Evolutionary conservation across 2,888 invertebrate species (phyloP), one percentile per base, ranked within the genome.

Genomic region (Tipula unca): DNA sequence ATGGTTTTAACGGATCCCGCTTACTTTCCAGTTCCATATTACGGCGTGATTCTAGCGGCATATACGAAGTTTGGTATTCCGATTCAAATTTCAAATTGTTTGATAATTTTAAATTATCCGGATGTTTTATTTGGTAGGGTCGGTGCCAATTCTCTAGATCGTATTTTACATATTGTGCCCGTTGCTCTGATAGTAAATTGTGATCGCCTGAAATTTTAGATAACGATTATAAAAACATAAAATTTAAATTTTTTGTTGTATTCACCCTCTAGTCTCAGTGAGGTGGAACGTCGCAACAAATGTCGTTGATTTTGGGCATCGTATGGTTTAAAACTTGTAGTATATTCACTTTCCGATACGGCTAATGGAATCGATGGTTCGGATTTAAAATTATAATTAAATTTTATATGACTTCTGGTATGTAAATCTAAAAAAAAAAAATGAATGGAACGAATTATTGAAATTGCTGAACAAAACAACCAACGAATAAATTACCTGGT

Each of bases 241-340:
- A 10, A 20, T 48, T 82, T 39, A 69, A 25, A 82, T 82, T 17
- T 54, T 82, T 39, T 39, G 13, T 85, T 32, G 32, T 32, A 32
- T 32, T 32, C 32, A 87, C 90, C 91, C 87, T 90, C 90, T 87
- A 91, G 87, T 84, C 88, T 89, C 87, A 91, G 87, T 86, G 90
- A 90, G 42, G 90, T 90, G 10, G 90, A 88, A 86, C 89, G 88
- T 85, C 90, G 88, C 85, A 89, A 86, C 85, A 89, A 86, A 13
- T 87, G 86, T n/a, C 89, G 88, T 14, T 88, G 36, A n/a, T 48
- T 6, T 32, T 82, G 29, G 20, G 35, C 20, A 13, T 29, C 29
- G 17, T 17, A 48, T 13, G 39, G n/a, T 29, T 0, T 39, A 84
- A 29, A 54, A 20, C 82, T 48, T 20, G 85, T 20, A 54, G 17